Percentiles rank a stretch among this genome's conserved stretches.
These are phyloP conservation scores for Microctenopoma stevenorrisi DNA, from an alignment of 2,797 vertebrate genomes.

Conservation along the genomic window DNA sequence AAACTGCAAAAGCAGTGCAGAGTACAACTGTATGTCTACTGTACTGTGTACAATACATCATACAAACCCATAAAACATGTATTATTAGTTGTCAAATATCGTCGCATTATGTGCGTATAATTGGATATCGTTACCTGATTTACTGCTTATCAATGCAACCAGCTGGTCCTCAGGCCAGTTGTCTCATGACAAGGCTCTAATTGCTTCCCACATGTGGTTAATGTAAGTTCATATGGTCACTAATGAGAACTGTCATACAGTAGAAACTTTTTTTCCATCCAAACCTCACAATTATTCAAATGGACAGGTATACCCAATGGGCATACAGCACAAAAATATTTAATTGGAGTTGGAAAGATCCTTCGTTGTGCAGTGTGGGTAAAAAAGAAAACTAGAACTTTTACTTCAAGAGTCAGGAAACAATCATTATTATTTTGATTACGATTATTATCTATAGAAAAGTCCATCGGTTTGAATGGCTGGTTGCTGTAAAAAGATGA, in stretches of 20 bases:
- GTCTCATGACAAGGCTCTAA: conserved; percentile 86
- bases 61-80: conserved; percentile 75
- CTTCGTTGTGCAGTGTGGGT: conserved; percentile 28
- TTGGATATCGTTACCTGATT: conserved; percentile 83
- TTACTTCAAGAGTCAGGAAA: conserved; percentile 12
- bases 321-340: conserved; percentile 35
- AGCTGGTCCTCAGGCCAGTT: conserved; percentile 85
- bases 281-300: conserved; percentile 67
- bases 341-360: conserved; percentile 45
- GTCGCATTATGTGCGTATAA: conserved; percentile 81
- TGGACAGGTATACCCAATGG: conserved; percentile 52
- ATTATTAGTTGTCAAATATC: conserved; percentile 86
- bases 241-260: conserved; percentile 91
- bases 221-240: conserved; percentile 92
- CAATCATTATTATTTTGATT: background rate
- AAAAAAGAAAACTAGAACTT: background rate
- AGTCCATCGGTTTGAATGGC: background rate
- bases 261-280: conserved; percentile 38
- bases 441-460: background rate
- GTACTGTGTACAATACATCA: conserved; percentile 45
- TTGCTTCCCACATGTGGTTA: conserved; percentile 89
- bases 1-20: conserved; percentile 29
- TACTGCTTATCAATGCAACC: conserved; percentile 88
- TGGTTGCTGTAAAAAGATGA: background rate
- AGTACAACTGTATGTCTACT: conserved; percentile 6